phyloP scores from a whole-genome alignment of 2,888 invertebrate genomes.

The Orthosia gracilis region DNA sequence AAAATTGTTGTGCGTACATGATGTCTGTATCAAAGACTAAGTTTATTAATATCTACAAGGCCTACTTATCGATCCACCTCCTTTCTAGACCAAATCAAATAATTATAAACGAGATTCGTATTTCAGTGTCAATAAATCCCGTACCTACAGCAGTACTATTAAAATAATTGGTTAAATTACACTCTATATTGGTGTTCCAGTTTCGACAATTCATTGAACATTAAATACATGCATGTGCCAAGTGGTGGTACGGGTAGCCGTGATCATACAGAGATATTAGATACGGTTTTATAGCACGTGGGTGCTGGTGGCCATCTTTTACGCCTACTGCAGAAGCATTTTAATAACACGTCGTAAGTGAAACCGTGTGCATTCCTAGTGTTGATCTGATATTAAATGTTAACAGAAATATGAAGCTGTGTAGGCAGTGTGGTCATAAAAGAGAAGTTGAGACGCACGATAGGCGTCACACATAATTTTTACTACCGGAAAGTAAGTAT shows the following conservation, averaged over 20 bases:
- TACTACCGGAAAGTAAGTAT: not conserved
- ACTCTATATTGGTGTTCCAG: constrained; percentile 43
- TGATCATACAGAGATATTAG: constrained; percentile 58
- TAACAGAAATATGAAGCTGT: constrained; percentile 15
- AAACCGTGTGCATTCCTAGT: constrained; percentile 43
- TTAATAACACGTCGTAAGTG: constrained; percentile 54
- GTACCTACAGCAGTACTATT: constrained; percentile 6
- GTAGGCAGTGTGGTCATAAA: constrained; percentile 36
- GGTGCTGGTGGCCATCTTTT: constrained; percentile 49
- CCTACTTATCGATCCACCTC: constrained; percentile 20
- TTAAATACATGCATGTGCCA: constrained; percentile 16
- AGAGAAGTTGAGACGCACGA: not conserved
- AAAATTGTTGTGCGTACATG: constrained; percentile 1
- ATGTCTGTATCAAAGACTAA: constrained; percentile 10
- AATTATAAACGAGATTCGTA: constrained; percentile 31
- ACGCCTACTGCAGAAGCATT: constrained; percentile 51
- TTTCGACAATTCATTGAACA: constrained; percentile 55
- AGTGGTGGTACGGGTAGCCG: constrained; percentile 1
- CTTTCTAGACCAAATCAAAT: constrained; percentile 31
- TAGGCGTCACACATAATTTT: constrained; percentile 6
- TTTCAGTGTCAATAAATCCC: constrained; percentile 15
- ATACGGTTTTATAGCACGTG: constrained; percentile 59
- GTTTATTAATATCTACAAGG: constrained; percentile 26
- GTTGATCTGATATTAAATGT: constrained; percentile 34
- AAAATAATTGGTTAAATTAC: constrained; percentile 47